Conservation (phyloP, 2,888 invertebrate genomes). For the Lysandra coridon region DNA sequence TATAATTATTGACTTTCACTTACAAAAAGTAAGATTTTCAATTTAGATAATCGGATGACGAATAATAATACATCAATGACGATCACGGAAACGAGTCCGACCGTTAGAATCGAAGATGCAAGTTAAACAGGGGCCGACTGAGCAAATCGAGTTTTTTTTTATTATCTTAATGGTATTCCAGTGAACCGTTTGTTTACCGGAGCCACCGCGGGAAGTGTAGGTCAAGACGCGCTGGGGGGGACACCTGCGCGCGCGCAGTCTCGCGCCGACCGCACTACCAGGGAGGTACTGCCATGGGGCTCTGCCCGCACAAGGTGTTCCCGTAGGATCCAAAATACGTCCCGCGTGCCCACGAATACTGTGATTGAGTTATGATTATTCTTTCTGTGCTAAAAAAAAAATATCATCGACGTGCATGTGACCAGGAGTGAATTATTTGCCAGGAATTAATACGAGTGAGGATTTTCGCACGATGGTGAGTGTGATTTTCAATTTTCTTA, state of each 20-base stretch:
- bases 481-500: conserved; percentile 4
- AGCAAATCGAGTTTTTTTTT: conserved; percentile 52
- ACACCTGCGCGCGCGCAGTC: conserved; percentile 55
- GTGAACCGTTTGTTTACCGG: conserved; percentile 78
- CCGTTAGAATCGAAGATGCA: conserved; percentile 55
- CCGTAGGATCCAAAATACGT: conserved; percentile 24
- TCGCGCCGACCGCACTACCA: conserved; percentile 59
- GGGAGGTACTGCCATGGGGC: conserved; percentile 60
- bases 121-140: conserved; percentile 46
- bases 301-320: conserved; percentile 50
- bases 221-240: conserved; percentile 66
- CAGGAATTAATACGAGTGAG: conserved; percentile 37
- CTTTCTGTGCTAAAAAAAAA: conserved; percentile 50
- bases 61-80: conserved; percentile 6
- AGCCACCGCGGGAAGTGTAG: conserved; percentile 68
- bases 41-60: conserved; percentile 5
- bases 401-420: conserved; percentile 61
- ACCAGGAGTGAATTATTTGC: conserved; percentile 57
- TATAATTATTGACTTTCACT: neutral
- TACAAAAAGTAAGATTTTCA: neutral
- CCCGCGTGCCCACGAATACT: conserved; percentile 60
- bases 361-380: conserved; percentile 63
- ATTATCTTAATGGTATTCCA: conserved; percentile 66
- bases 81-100: conserved; percentile 39
- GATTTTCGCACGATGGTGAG: conserved; percentile 39